Conservation (phyloP, 2,888 invertebrate species). For the Xanthia togata region DNA sequence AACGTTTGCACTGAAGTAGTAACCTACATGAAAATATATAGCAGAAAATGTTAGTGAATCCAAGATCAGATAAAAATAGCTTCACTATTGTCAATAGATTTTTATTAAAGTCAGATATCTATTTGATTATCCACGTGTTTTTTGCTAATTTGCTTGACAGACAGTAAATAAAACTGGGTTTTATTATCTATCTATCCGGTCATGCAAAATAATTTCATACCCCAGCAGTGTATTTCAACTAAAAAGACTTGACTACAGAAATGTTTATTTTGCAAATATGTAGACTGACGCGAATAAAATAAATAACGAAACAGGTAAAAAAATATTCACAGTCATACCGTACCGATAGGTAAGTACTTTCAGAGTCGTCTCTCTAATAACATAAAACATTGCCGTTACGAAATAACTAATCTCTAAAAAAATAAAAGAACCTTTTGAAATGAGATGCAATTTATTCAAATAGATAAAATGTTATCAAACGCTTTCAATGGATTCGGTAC, state of each 20-base stretch:
- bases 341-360: neutral
- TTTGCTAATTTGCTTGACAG: neutral
- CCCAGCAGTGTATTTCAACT: slow-evolving; percentile 6
- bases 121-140: neutral
- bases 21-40: slow-evolving; percentile 20
- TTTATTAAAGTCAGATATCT: neutral
- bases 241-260: slow-evolving; percentile 1
- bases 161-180: slow-evolving; percentile 9
- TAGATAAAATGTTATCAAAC: slow-evolving; percentile 61
- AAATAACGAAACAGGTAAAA: slow-evolving; percentile 3
- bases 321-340: slow-evolving; percentile 2
- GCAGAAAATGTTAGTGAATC: slow-evolving; percentile 14
- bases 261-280: neutral
- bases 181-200: neutral
- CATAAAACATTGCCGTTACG: slow-evolving; percentile 30
- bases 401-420: slow-evolving; percentile 26
- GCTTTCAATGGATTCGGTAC: slow-evolving; percentile 48
- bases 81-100: neutral
- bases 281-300: slow-evolving; percentile 9
- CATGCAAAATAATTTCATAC: slow-evolving; percentile 1
- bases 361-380: neutral
- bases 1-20: slow-evolving; percentile 38
- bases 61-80: slow-evolving; percentile 31
- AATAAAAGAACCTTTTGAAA: slow-evolving; percentile 45
- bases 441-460: slow-evolving; percentile 48